Evolutionary conservation across 1,140 invertebrate species (phyloP), one percentile per base, ranked within the genome.

Genomic region (Melitaea cinxia): DNA sequence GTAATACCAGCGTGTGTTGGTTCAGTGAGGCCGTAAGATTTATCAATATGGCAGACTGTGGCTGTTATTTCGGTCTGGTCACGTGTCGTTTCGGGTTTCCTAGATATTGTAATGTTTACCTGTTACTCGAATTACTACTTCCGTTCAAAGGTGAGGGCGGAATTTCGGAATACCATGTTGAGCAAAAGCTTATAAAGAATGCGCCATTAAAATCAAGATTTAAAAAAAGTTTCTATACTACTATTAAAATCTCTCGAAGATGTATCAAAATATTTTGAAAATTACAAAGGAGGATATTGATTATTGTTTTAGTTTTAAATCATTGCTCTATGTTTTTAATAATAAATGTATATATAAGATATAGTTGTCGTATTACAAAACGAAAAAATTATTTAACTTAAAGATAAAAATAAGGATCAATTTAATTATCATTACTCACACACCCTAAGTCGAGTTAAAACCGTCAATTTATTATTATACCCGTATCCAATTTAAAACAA

Each of bases 401-500:
- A 64, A 74, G 63, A 70, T 33, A 73, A 80, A 81, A 82, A 80
- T 77, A 78, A 81, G 75, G 73, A 82, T 84, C 85, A 84, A 86
- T 90, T 88, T 90, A 90, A 86, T 88, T 85, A 85, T 78, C 84
- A 87, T 90, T 85, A 90, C 74, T 90, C 88, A 88, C 73, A 67
- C 77, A 65, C 68, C 68, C 65, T 78, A 81, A 85, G 81, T 81
- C 75, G 58, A 73, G 80, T 84, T 87, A 86, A 88, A 86, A 85
- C 88, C 85, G 77, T 82, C 85, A 81, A 89, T 90, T 88, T 85
- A 88, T 89, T 88, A 88, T 85, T 85, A 83, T 82, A 79, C 88
- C 88, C 88, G 88, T 90, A 90, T 90, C 88, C 83, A 88, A 90
- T 89, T 89, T 90, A 82, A 89, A 90, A 89, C 84, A 88, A 89